A percentile compares a stretch with the other conserved stretches of the same genome.
Evolutionary conservation across 2,113 vertebrate species (phyloP).

Genomic region (Scartelaos histophorus): DNA sequence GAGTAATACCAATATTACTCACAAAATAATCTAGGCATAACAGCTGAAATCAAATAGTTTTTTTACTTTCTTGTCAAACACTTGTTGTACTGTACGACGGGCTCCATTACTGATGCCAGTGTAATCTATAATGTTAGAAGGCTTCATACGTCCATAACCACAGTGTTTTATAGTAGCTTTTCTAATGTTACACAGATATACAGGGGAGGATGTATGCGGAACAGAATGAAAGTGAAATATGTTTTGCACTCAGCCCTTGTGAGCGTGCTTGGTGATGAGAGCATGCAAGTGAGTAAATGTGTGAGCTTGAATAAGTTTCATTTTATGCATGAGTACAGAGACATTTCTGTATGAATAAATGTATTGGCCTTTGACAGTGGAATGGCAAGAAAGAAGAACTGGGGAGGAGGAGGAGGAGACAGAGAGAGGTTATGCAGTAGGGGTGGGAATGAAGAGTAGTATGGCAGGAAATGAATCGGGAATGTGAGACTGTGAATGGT

Average conservation of each 20-base stretch:
- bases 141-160: no score
- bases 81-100: no score
- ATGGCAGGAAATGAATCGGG: conserved; percentile 69
- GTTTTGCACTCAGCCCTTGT: conserved; percentile 22
- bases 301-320: conserved; percentile 54
- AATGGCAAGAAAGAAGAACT: conserved; percentile 5
- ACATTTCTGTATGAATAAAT: conserved; percentile 62
- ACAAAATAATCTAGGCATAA: no score
- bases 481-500: conserved; percentile 49
- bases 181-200: conserved; percentile 4
- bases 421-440: conserved; percentile 26
- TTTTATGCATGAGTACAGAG: conserved; percentile 63
- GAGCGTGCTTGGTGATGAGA: conserved; percentile 30
- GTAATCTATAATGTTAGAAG: no score
- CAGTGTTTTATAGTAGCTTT: conserved; percentile 16
- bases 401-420: conserved; percentile 14
- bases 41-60: no score
- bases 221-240: conserved; percentile 3
- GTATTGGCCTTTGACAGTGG: conserved; percentile 57
- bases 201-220: neutral
- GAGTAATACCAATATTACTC: no score
- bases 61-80: no score
- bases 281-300: conserved; percentile 42
- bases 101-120: no score
- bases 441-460: conserved; percentile 22